Evolutionary conservation across 2,797 vertebrate species (phyloP).

Genomic region (Liasis olivaceus): DNA sequence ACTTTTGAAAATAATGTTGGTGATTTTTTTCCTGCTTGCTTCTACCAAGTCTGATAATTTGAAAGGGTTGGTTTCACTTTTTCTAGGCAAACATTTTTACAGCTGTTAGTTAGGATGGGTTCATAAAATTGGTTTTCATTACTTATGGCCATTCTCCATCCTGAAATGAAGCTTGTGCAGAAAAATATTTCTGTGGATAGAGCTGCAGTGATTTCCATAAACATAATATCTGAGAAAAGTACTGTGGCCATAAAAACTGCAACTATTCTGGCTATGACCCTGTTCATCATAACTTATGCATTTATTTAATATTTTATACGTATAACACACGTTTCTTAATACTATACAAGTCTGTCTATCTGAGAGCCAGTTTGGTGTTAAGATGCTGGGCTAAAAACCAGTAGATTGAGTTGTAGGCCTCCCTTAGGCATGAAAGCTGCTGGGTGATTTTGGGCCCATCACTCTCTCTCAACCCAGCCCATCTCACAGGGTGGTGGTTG

Average conservation of each 20-base stretch:
- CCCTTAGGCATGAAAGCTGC: not conserved
- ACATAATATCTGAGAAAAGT: not conserved
- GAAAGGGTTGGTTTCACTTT: not conserved
- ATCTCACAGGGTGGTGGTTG: not conserved
- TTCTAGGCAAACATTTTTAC: not conserved
- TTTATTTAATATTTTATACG: not conserved
- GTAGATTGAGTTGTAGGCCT: not conserved
- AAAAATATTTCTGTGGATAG: not conserved
- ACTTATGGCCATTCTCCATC: not conserved
- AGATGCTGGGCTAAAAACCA: not conserved
- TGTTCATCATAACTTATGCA: not conserved
- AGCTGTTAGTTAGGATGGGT: not conserved
- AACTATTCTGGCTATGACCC: not conserved
- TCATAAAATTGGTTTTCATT: not conserved
- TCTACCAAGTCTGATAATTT: not conserved
- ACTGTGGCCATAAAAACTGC: not conserved
- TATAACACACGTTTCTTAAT: not conserved
- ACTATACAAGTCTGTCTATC: not conserved
- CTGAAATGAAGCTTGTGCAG: not conserved
- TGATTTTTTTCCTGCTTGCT: not conserved
- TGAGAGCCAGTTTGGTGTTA: not conserved
- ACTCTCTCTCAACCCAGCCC: no score
- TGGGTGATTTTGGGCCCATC: no score
- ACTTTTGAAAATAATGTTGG: not conserved
- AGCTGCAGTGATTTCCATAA: not conserved